These are phyloP conservation scores for Acanthopleura granulata DNA, from an alignment of 2,888 invertebrate species.

Conservation along the genomic window DNA sequence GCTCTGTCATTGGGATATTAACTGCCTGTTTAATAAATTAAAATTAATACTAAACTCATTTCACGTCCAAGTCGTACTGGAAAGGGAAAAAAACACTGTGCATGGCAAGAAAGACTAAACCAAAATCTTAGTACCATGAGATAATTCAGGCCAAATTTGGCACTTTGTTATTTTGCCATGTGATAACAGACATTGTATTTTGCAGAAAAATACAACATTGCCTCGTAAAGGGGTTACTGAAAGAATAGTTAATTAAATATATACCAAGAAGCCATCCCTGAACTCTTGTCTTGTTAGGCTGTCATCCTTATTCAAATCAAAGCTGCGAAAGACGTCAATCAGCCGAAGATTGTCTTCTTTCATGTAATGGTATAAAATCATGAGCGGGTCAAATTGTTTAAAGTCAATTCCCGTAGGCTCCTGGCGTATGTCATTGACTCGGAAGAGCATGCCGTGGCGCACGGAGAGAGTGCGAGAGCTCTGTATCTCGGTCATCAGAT, in stretches of 20 bases:
- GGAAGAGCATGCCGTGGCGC: neutral
- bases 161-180: neutral
- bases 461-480: neutral
- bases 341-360: conserved; percentile 24
- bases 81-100: too few species aligned
- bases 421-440: neutral
- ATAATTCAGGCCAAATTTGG: too few species aligned
- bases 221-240: neutral
- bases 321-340: conserved; percentile 28
- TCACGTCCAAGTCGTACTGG: too few species aligned
- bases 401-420: neutral
- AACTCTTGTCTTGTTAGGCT: conserved; percentile 28
- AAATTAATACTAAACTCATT: neutral
- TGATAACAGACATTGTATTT: neutral
- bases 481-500: neutral
- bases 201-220: neutral
- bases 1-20: conserved; percentile 30
- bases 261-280: conserved; percentile 29
- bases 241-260: neutral
- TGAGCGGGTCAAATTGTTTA: conserved; percentile 27
- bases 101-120: too few species aligned
- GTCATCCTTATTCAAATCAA: conserved; percentile 30
- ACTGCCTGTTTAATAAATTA: conserved; percentile 24
- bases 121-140: too few species aligned
- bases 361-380: conserved; percentile 25